A percentile compares a stretch with the other conserved stretches of the same genome.
Evolutionary conservation across 2,888 invertebrate genomes (phyloP).

Genomic region (Anoplius nigerrimus): DNA sequence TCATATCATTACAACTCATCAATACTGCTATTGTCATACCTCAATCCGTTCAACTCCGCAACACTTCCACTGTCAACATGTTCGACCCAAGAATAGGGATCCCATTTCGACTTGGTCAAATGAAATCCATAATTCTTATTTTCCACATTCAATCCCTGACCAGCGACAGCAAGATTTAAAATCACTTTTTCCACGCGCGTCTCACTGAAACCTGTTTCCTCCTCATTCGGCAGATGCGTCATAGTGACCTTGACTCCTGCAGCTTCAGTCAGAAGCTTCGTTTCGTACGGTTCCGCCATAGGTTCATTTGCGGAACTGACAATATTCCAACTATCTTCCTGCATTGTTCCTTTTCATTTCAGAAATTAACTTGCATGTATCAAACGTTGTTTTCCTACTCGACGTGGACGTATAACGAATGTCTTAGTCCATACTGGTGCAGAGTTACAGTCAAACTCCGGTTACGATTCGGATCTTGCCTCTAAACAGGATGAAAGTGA

Average conservation of each 20-base stretch:
- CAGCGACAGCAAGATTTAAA: constrained; percentile 30
- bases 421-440: not conserved
- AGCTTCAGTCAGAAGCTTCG: constrained; percentile 51
- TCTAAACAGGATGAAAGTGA: constrained; percentile 58
- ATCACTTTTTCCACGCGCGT: constrained; percentile 28
- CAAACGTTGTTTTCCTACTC: not conserved
- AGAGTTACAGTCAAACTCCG: not conserved
- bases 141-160: constrained; percentile 3
- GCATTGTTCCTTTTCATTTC: not conserved
- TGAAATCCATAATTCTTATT: constrained; percentile 81
- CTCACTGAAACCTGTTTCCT: no score
- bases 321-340: not conserved
- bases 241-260: constrained; percentile 57
- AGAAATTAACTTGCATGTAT: no score
- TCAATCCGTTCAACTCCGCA: constrained; percentile 81
- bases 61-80: constrained; percentile 80
- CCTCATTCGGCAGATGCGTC: constrained; percentile 41
- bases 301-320: not conserved
- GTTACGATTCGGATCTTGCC: constrained; percentile 2
- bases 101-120: constrained; percentile 86
- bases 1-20: not conserved
- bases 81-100: constrained; percentile 88
- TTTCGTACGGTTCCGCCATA: constrained; percentile 34
- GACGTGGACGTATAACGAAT: not conserved
- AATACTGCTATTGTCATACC: constrained; percentile 54